Evolutionary conservation across 2,888 invertebrate genomes (phyloP).

Genomic region (Rhagium mordax): DNA sequence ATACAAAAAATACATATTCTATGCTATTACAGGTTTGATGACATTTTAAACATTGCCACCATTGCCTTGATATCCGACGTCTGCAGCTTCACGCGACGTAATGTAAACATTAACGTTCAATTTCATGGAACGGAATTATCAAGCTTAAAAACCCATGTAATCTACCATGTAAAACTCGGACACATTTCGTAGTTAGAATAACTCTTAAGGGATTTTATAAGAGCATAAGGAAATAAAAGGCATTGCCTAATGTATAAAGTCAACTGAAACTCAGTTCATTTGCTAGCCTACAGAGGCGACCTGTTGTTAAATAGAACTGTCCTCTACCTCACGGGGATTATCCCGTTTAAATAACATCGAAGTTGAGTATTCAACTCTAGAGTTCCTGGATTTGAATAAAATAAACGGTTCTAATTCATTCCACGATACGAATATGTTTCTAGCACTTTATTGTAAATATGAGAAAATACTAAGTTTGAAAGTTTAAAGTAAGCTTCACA

Average conservation of each 20-base stretch:
- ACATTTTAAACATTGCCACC: too few relatives aligned
- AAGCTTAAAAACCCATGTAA: neutral
- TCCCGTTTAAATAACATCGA: neutral
- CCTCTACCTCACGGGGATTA: neutral
- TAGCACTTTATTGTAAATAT: neutral
- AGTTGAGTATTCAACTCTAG: neutral
- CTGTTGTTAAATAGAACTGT: neutral
- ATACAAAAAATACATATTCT: too few relatives aligned
- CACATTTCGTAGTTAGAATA: neutral
- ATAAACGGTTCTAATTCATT: neutral
- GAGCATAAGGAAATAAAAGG: neutral
- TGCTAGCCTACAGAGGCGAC: neutral
- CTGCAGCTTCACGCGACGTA: too few relatives aligned
- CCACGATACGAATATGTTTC: neutral
- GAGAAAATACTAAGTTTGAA: neutral
- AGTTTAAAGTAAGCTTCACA: neutral
- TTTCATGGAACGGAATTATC: neutral
- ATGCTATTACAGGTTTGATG: too few relatives aligned
- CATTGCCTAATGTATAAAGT: neutral
- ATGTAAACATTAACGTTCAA: too few relatives aligned
- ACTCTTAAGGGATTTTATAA: neutral
- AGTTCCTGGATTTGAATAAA: neutral
- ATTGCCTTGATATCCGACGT: too few relatives aligned
- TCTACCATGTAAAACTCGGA: neutral
- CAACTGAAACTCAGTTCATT: neutral